Evolutionary conservation across 2,888 invertebrate genomes (phyloP), one percentile per base, ranked within the genome.

Genomic region (Pristionchus entomophagus): DNA sequence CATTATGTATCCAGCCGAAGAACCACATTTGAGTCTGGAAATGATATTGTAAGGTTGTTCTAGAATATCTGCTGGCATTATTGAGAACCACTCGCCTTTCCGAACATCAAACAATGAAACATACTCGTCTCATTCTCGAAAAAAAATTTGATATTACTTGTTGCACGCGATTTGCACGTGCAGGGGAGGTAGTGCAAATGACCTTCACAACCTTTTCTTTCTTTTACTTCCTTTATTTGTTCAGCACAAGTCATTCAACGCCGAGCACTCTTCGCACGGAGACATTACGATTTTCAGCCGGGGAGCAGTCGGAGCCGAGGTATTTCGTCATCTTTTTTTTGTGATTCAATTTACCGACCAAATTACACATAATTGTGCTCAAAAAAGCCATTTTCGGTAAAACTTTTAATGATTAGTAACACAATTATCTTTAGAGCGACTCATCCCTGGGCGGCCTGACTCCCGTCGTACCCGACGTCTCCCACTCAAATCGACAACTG

Each of bases 201-300:
- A 19, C 65, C 65, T 65, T 65, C 1, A 14, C n/a, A n/a, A n/a
- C n/a, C n/a, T n/a, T 8, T 10, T 8, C 17, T 65, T 22, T 14
- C 32, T 35, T 32, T 17, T 12, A 65, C 14, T 35, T 8, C 22
- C 17, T 65, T 65, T 65, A n/a, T 35, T 65, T 14, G 45, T 35
- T 12, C 59, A 65, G 65, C 65, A 65, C 65, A 65, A 65, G 35
- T 65, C 65, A n/a, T 65, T 65, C 65, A 35, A 32, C 32, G 65
- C 65, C 35, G 65, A 32, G 32, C 65, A 65, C 65, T 65, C 65
- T 35, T 65, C 65, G 35, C 65, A 65, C 35, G 65, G 65, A 12
- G 65, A 65, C 14, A 22, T 65, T 12, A 35, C 65, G 8, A 65
- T 65, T 35, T 65, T 65, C 65, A 35, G 65, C 4, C 65, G 65